Evolutionary conservation across 2,888 invertebrate species (phyloP), one percentile per base, ranked within the genome.

Genomic region (Muschampia plurimacula): DNA sequence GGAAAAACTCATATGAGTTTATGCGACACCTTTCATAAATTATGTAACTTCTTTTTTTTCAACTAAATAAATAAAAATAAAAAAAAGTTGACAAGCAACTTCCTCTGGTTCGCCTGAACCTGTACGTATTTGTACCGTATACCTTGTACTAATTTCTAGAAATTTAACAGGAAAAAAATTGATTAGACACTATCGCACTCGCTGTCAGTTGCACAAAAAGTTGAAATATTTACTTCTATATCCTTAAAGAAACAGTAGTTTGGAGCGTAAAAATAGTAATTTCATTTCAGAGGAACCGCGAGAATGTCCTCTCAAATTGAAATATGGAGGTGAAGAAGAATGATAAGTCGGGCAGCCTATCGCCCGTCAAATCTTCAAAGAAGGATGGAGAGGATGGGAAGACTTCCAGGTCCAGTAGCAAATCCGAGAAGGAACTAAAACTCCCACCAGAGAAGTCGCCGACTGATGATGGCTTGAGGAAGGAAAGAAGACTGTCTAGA

Each of bases 301-400:
- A 89, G 79, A 83, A 93, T 91, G 92, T 86, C 82, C 81, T 76
- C 77, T 78, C 81, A 81, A 74, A 80, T 78, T 73, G 82, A 86
- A 87, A 87, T 87, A 93, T 93, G 93, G 93, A 94, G 92, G 83
- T 94, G 90, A 94, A 93, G 83, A 91, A 89, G 80, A 84, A 85
- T 80, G 93, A 93, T 67, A 92, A 91, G 84, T 82, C 91, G 80
- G 92, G 92, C 88, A 93, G 86, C 80, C 80, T 91, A 75, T 93
- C 93, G 80, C 93, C 93, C 74, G 86, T 90, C 74, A 90, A 85
- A 80, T 85, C 84, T 76, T 80, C 84, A 66, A 90, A 87, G 75
- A 80, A 85, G 77, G 92, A 92, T 75, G 84, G 86, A 46, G 91
- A 90, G 79, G 89, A 89, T 74, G 84, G 82, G 74, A 89, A 82